Evolutionary conservation across 2,888 invertebrate species (phyloP), one percentile per base, ranked within the genome.

Genomic region (Noctua janthe): DNA sequence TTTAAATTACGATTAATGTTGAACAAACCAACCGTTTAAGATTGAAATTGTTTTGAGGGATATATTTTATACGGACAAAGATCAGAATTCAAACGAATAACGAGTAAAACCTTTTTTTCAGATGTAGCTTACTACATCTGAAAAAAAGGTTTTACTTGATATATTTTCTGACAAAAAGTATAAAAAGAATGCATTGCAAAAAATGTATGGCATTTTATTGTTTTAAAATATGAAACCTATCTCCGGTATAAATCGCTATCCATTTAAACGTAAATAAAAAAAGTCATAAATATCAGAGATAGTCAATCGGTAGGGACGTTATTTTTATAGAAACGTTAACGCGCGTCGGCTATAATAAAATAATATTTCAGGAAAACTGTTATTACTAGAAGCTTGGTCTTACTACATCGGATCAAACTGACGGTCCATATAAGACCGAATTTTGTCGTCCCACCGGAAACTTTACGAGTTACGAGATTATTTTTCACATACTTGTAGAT

Each of bases 401-500:
- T 56, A n/a, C 29, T 56, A 67, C 35, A 47, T 74, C 15, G 15
- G 51, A 81, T 81, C 49, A 74, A 69, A 74, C 15, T 56, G 35
- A 71, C 67, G 39, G 29, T 35, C 64, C n/a, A 51, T 35, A 75
- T 62, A 79, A 51, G 29, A 71, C 71, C n/a, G 35, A 71, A 71
- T 69, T 23, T 77, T 43, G 74, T 54, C 51, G 43, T 81, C 49
- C 69, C 59, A 67, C 75, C 47, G 70, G 69, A 85, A 85, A 84
- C 43, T 78, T 82, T 76, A 83, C 67, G 56, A 76, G 64, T 74
- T 76, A 86, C 84, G 85, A 88, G 88, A 89, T 89, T 88, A 89
- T 89, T 88, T 90, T 84, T 82, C 89, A 84, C 84, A 73, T 85
- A 78, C 80, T 77, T 82, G 81, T 87, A 90, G 84, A 83, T 88